Evolutionary conservation across 2,797 vertebrate species (phyloP), one percentile per base, ranked within the genome.

Genomic region (Sebastes iracundus): DNA sequence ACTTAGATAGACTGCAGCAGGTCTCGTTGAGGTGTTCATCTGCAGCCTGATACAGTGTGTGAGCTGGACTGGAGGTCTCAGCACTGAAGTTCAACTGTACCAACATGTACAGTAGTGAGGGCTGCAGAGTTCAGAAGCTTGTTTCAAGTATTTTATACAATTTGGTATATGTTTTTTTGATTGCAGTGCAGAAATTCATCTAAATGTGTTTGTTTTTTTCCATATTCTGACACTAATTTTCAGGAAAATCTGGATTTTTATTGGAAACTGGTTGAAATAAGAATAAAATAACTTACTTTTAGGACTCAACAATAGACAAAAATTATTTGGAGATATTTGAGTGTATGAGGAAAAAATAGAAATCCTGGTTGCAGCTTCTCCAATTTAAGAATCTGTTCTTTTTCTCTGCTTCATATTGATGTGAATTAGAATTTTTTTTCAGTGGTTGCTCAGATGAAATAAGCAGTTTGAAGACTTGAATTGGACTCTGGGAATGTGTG

Each of bases 51-150:
- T 59, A 18, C 68, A n/a, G 80, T 66, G 23, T 62, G 9, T 77
- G 82, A 67, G 71, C 80, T 81, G 10, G 81, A 79, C 8, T 80
- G 53, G 80, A 42, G 38, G 65, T 82, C 64, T 53, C 4, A 61
- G 58, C 22, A 14, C 46, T 22, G 63, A 56, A 60, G 58, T 72
- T 25, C 13, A 61, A 1, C 53, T 59, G 67, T 83, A 76, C 82
- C 84, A 82, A 66, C 11, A 22, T 32, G 72, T 75, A 59, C 62
- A 82, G 78, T 58, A 75, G 80, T 1, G 70, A 30, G 22, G 30
- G 55, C 59, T 75, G 78, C 59, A 38, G 35, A 38, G 13, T 30
- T 13, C 49, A 52, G 4, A 52, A 20, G 49, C 20, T 22, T 32
- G 5, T 12, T 42, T 52, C 0, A 33, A 28, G 13, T 3, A n/a